These are phyloP conservation scores for Lutjanus campechanus DNA, from an alignment of 2,797 vertebrate species.

Conservation along the genomic window DNA sequence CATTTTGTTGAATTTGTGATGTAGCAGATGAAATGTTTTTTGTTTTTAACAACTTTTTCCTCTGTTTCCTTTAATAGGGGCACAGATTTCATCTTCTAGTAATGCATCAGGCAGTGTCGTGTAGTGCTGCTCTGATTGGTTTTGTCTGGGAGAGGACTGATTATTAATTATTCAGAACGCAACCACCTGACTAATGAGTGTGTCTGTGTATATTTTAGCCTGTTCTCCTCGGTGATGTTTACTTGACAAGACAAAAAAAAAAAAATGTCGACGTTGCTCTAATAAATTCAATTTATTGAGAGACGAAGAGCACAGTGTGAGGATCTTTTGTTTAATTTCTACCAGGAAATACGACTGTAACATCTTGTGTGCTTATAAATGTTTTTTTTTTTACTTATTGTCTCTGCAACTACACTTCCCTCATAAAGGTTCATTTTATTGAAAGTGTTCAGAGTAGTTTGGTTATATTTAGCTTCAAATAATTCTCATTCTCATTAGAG, in stretches of 20 bases:
- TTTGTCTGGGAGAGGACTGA: constrained; percentile 3
- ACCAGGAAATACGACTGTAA: neutral
- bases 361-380: neutral
- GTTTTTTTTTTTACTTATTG: neutral
- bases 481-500: neutral
- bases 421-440: neutral
- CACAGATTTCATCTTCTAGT: neutral
- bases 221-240: neutral
- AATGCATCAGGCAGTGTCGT: neutral
- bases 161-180: constrained; percentile 15
- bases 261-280: neutral
- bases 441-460: neutral
- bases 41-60: neutral
- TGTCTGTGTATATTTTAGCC: constrained; percentile 1
- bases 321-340: neutral
- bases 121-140: constrained; percentile 20
- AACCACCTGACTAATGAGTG: constrained; percentile 8
- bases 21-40: neutral
- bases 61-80: neutral
- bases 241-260: neutral
- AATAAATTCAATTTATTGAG: constrained; percentile 4
- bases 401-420: neutral
- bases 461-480: neutral
- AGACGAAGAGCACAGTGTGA: neutral
- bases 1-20: neutral